Evolutionary conservation across 2,888 invertebrate genomes (phyloP), one percentile per base, ranked within the genome.

Genomic region (Fragum fragum): DNA sequence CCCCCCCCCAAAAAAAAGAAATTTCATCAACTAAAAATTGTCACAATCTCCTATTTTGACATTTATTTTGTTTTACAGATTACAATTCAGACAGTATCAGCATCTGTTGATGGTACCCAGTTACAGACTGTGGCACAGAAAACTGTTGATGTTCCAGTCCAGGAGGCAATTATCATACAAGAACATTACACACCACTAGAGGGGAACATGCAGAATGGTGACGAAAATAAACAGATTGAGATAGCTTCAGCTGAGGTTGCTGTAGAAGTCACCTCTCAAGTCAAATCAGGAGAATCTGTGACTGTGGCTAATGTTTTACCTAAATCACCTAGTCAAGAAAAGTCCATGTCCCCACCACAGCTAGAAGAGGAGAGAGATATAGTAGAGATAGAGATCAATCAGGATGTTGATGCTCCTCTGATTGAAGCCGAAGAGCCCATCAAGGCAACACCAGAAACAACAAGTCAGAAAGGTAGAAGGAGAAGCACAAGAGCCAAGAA

Each of bases 331-430:
- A 42, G 55, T 23, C 79, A 86, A 72, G 83, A 81, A 18, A 81
- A 79, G 53, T 84, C 86, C 3, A 83, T 83, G 74, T 83, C 86
- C 0, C 86, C 82, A 18, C 81, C 81, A 18, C 66, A 78, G 0
- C 61, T 83, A n/a, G 87, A 85, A 59, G 88, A 87, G 32, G 82
- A 85, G 52, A 81, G 73, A 28, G 78, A 72, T 21, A 72, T 76
- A 16, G 80, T 69, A 39, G 81, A 71, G 32, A 61, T 55, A 39
- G 69, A 73, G 2, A 53, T 29, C 7, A 76, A 79, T 52, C 66
- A 75, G 77, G 32, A 77, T 7, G 76, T 79, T 23, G 77, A 76
- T 26, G 83, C 79, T 18, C 74, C 83, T 14, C 79, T 79, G 0
- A 79, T 76, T 70, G 79, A 79, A 36, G 80, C 72, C 53, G 84